Evolutionary conservation across 2,888 invertebrate genomes (phyloP).

Genomic region (Maniola hyperantus): DNA sequence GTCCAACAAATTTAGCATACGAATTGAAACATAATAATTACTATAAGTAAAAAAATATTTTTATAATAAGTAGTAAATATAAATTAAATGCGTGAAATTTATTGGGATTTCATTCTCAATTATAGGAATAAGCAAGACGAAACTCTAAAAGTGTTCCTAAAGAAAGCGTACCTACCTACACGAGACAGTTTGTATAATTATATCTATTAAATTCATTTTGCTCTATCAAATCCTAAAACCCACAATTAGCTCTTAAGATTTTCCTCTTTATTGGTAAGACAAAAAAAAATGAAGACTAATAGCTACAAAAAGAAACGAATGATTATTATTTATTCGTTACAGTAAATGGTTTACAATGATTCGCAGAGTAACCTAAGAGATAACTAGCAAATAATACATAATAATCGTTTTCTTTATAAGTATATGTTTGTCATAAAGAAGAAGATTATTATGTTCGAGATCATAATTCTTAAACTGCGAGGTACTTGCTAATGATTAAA

Average conservation of each 20-base stretch:
- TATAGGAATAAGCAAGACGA: neutral
- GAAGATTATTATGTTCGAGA: no score
- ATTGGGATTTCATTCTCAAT: neutral
- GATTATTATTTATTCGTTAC: no score
- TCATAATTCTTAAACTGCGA: no score
- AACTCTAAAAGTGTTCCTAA: constrained; percentile 31
- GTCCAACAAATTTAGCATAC: neutral
- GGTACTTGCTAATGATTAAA: no score
- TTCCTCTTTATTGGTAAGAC: no score
- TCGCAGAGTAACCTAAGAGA: no score
- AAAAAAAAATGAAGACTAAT: neutral
- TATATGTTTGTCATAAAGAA: no score
- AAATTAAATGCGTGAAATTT: neutral
- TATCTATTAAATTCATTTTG: constrained; percentile 9
- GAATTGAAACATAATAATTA: neutral
- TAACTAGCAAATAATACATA: no score
- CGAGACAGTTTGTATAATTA: constrained; percentile 74
- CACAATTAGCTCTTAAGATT: constrained; percentile 11
- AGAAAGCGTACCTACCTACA: constrained; percentile 52
- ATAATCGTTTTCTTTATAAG: no score
- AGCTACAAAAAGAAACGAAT: no score
- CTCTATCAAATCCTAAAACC: constrained; percentile 16
- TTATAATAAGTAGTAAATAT: neutral
- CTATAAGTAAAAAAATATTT: neutral
- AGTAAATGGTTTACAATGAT: no score